Evolutionary conservation across 64 coral and sea anemone genomes (phyloP), one percentile per base, ranked within the genome.

Genomic region (Anthopleura sola): DNA sequence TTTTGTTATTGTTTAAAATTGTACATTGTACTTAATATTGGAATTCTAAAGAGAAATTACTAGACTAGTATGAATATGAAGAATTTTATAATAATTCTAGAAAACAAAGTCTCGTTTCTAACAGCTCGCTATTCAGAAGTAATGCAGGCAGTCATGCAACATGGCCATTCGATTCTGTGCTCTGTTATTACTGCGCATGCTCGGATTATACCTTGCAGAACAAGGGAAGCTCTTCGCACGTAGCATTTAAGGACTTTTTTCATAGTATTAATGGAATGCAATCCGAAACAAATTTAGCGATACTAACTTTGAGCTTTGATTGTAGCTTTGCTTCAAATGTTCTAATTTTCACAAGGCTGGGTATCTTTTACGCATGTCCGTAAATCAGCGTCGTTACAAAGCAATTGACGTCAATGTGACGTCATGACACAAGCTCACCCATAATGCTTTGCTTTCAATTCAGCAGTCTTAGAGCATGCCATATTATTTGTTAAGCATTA

Each of bases 1-100:
- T 71, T 71, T 71, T 53, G 50, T 53, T 69, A 69, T 69, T 69
- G 2, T 32, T 71, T 14, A 71, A 71, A 71, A 71, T 62, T 71
- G 66, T 71, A 34, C 66, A 32, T 16, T 71, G 29, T 32, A 62
- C 29, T 71, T 71, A 71, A 34, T 32, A 71, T 34, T 71, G 29
- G 6, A 32, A 71, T 34, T 16, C 66, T 71, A 71, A 71, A 71
- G 10, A 71, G 29, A 71, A 71, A 71, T 34, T 26, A 13, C 5
- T n/a, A 17, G 66, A 17, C 28, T 34, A 32, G 7, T 71, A 32
- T 34, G 28, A 34, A n/a, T 16, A 32, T 71, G 29, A 71, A 71
- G 66, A 71, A 71, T 71, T 71, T 13, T 17, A 33, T 32, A 36
- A 14, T 71, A 71, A 17, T 71, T 34, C 62, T 68, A 68, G 24